Percentiles rank a stretch among this genome's conserved stretches.
Evolutionary conservation across 2,113 vertebrate species (phyloP).

Genomic region (Onychostruthus taczanowskii): DNA sequence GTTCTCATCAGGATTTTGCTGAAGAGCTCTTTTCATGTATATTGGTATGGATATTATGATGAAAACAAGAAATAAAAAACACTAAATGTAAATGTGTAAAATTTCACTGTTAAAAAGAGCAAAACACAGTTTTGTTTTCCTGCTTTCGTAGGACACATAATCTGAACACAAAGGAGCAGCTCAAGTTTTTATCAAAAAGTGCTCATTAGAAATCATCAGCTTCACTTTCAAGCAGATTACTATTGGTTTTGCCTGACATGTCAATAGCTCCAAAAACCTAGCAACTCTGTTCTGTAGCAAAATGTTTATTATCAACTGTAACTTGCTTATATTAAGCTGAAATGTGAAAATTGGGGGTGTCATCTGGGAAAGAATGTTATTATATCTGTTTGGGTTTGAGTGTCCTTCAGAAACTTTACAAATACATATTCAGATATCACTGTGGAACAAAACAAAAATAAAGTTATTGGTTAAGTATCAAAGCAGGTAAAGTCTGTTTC

Average conservation of each 20-base stretch:
- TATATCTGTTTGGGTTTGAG: background rate
- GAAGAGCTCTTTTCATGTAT: background rate
- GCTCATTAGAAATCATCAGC: background rate
- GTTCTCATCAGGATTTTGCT: background rate
- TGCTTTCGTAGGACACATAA: background rate
- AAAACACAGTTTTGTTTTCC: background rate
- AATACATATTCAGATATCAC: background rate
- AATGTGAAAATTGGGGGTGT: background rate
- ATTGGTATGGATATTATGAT: background rate
- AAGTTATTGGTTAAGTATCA: background rate
- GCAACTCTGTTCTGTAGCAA: background rate
- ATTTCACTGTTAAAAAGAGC: background rate
- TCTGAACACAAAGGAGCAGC: background rate
- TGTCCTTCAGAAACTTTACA: background rate
- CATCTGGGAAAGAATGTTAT: background rate
- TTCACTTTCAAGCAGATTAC: background rate
- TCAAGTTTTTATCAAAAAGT: background rate
- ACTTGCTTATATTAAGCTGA: background rate
- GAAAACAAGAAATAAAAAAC: background rate
- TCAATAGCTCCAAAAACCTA: background rate
- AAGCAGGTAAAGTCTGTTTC: background rate
- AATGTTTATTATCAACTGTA: background rate
- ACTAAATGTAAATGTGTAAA: background rate
- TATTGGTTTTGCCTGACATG: background rate
- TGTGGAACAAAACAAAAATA: background rate